Evolutionary conservation across 2,797 vertebrate genomes (phyloP), one percentile per base, ranked within the genome.

Genomic region (Aldrovandia affinis): DNA sequence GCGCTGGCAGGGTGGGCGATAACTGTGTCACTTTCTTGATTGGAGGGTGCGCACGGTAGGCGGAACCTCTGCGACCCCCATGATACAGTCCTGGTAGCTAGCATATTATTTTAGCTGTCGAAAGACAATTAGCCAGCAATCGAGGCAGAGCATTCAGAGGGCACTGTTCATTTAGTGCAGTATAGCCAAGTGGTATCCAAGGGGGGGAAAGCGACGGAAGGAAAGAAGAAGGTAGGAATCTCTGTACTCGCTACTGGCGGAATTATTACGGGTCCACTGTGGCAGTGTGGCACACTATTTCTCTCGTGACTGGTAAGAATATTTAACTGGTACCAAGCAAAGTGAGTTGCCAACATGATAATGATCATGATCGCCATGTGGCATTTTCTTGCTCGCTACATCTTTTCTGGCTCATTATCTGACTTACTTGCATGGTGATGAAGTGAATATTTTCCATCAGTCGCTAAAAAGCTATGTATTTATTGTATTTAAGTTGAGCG

Each of bases 1-100:
- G 39, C 42, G 39, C 10, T 77, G 73, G 14, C 39, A 44, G 42
- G 73, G 39, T 25, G 39, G 39, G 42, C 47, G 42, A 44, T 47
- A 77, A 77, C 73, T 77, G 73, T 77, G 73, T 12, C 73, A n/a
- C 73, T 77, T 44, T 77, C 10, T 42, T 25, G 54, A 80, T 85
- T 83, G 82, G 85, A 22, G 54, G 44, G 63, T 14, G 20, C 12
- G 20, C 39, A 2, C 20, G 28, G 65, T 70, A 78, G 87, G 87
- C 84, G 87, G 63, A 84, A 33, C 82, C 57, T 84, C 81, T 75
- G 65, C 80, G 80, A 75, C 84, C 85, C 87, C 87, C 82, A 86
- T 77, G 68, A 33, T 73, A 47, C 73, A 77, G 42, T 77, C 73
- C 73, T 77, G 42, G 42, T 77, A n/a, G 73, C 73, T n/a, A 47